Conservation (phyloP, 2,797 vertebrate genomes). For the Lagodon rhomboides region DNA sequence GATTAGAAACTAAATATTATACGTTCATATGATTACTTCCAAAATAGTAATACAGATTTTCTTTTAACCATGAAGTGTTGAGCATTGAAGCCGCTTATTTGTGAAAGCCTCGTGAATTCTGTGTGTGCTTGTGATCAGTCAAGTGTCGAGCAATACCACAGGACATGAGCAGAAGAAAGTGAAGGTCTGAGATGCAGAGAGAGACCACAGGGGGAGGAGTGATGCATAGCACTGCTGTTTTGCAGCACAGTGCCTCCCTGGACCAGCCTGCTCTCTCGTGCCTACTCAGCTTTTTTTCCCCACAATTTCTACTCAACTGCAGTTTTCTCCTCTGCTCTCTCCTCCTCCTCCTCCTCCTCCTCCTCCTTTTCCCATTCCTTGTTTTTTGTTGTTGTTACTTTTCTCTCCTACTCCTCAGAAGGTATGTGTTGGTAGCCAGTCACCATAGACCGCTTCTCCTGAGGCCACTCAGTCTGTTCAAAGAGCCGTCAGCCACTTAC, state of each 20-base stretch:
- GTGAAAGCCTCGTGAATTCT: background rate
- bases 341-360: slow-evolving; percentile 4
- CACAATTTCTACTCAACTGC: slow-evolving; percentile 51
- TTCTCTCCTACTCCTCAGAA: slow-evolving; percentile 14
- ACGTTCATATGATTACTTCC: background rate
- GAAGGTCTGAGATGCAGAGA: slow-evolving; percentile 9
- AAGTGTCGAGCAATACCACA: background rate
- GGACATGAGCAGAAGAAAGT: slow-evolving; percentile 3
- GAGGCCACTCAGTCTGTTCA: slow-evolving; percentile 62
- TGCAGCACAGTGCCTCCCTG: slow-evolving; percentile 41
- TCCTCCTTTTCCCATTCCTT: slow-evolving; percentile 13
- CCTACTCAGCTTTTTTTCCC: slow-evolving; percentile 58
- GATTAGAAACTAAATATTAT: background rate
- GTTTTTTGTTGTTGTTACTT: slow-evolving; percentile 11
- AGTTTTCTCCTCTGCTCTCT: slow-evolving; percentile 34
- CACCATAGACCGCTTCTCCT: slow-evolving; percentile 52
- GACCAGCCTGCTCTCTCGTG: slow-evolving; percentile 43
- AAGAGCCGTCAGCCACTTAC: slow-evolving; percentile 64
- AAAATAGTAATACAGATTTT: background rate
- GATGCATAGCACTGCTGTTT: slow-evolving; percentile 52
- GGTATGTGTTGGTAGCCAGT: slow-evolving; percentile 35
- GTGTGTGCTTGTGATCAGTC: background rate
- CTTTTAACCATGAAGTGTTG: background rate
- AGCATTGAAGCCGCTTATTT: background rate
- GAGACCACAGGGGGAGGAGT: slow-evolving; percentile 7